A percentile compares a stretch with the other conserved stretches of the same genome.
These are phyloP conservation scores for Hoplostethus atlanticus DNA, from an alignment of 2,797 vertebrate genomes.

Conservation along the genomic window DNA sequence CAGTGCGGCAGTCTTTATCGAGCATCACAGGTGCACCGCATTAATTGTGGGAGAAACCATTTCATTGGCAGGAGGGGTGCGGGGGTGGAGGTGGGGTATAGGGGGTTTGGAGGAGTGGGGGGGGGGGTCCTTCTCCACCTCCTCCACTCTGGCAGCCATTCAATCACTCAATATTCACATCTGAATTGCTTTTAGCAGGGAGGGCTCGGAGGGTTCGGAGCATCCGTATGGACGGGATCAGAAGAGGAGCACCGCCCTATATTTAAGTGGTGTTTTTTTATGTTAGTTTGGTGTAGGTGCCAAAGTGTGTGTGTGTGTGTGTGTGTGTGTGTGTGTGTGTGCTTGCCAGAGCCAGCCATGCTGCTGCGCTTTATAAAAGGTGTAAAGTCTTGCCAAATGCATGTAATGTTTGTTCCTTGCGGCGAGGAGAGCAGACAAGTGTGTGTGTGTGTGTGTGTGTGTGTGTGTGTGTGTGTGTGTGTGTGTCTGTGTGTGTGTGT, in stretches of 20 bases:
- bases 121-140: constrained; percentile 68
- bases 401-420: constrained; percentile 56
- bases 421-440: constrained; percentile 26
- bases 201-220: constrained; percentile 77
- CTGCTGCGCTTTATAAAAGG: constrained; percentile 49
- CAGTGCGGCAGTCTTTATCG: constrained; percentile 87
- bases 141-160: constrained; percentile 81
- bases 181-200: constrained; percentile 81
- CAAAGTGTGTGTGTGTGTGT: constrained; percentile 43
- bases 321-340: constrained; percentile 37
- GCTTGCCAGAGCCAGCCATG: constrained; percentile 48
- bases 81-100: constrained; percentile 20
- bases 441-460: constrained; percentile 35
- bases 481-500: constrained; percentile 38
- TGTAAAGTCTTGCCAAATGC: constrained; percentile 49
- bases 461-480: constrained; percentile 37
- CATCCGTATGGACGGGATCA: constrained; percentile 80
- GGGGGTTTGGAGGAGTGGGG: constrained; percentile 42
- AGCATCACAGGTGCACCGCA: constrained; percentile 90
- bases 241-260: constrained; percentile 77
- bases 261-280: constrained; percentile 76
- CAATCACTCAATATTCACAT: constrained; percentile 84
- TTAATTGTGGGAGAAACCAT: constrained; percentile 89
- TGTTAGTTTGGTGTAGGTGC: constrained; percentile 77
- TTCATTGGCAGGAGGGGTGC: constrained; percentile 59